These are phyloP conservation scores for Ephydatia muelleri DNA, from an alignment of 37 sponge, comb jelly and placozoan species.

Conservation along the genomic window DNA sequence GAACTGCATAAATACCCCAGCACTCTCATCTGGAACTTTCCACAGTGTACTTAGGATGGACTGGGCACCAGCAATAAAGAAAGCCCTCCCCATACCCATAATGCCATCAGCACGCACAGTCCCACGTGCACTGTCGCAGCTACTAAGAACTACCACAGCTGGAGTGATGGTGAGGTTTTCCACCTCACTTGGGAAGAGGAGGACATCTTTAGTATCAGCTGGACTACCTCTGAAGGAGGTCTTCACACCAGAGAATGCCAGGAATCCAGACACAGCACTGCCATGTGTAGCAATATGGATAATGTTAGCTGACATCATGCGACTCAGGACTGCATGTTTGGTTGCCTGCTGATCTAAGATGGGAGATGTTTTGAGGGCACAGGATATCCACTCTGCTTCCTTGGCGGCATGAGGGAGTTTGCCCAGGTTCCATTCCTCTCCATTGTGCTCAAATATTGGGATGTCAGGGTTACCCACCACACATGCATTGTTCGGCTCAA, in stretches of 20 bases:
- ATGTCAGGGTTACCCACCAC: slow-evolving; percentile 77
- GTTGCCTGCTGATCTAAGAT: slow-evolving; percentile 66
- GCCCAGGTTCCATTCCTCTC: slow-evolving; percentile 48
- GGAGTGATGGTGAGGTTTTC: slow-evolving; percentile 56
- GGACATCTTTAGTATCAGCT: slow-evolving; percentile 34
- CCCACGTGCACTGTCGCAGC: slow-evolving; percentile 65
- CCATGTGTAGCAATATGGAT: slow-evolving; percentile 81
- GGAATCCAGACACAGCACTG: slow-evolving; percentile 56
- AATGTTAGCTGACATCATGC: slow-evolving; percentile 58
- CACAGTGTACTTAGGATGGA: slow-evolving; percentile 69
- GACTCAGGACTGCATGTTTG: slow-evolving; percentile 46
- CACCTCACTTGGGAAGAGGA: slow-evolving; percentile 65
- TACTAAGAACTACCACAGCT: slow-evolving; percentile 71
- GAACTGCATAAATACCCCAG: slow-evolving; percentile 69
- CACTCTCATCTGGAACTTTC: slow-evolving; percentile 76
- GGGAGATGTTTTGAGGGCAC: slow-evolving; percentile 53
- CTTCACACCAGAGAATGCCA: slow-evolving; percentile 46
- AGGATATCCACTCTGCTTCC: slow-evolving; percentile 69
- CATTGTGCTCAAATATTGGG: slow-evolving; percentile 50
- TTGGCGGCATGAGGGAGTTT: slow-evolving; percentile 63
- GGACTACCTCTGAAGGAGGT: background rate
- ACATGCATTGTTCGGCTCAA: slow-evolving; percentile 13
- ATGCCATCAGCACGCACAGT: slow-evolving; percentile 62
- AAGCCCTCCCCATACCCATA: slow-evolving; percentile 72
- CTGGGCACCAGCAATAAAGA: slow-evolving; percentile 76